These are phyloP conservation scores for Patella caerulea DNA, from an alignment of 2,888 invertebrate genomes.

Conservation along the genomic window DNA sequence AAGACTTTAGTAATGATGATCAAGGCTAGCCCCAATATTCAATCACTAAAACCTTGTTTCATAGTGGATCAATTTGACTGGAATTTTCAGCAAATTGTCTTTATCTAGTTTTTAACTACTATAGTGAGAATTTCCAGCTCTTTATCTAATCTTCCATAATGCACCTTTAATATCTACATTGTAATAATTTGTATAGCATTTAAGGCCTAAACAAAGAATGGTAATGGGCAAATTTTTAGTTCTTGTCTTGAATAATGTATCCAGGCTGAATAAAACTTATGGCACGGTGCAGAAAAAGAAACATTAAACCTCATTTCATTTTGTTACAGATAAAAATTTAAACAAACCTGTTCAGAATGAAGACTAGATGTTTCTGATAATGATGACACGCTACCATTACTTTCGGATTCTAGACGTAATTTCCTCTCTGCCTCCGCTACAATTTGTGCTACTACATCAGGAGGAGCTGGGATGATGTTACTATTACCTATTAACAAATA, in stretches of 20 bases:
- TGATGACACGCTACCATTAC: conserved; percentile 17
- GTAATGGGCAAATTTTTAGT: too few species aligned
- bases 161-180: too few species aligned
- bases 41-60: not conserved
- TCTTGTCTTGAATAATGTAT: not conserved
- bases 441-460: conserved; percentile 69
- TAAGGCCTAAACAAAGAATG: too few species aligned
- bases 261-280: not conserved
- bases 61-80: too few species aligned
- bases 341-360: not conserved
- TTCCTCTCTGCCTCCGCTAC: conserved; percentile 65
- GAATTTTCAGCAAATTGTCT: too few species aligned
- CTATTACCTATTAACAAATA: conserved; percentile 57
- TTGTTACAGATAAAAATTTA: not conserved
- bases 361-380: conserved; percentile 11
- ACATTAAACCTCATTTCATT: not conserved
- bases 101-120: too few species aligned
- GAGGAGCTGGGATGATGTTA: conserved; percentile 65
- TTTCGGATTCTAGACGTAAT: conserved; percentile 38
- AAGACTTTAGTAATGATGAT: not conserved
- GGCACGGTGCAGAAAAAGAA: not conserved
- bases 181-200: not conserved
- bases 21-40: too few species aligned
- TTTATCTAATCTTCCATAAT: too few species aligned
- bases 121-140: too few species aligned